A percentile compares a stretch with the other conserved stretches of the same genome.
These are phyloP conservation scores for Pseudomugil gertrudae DNA, from an alignment of 2,797 vertebrate genomes.

Conservation along the genomic window DNA sequence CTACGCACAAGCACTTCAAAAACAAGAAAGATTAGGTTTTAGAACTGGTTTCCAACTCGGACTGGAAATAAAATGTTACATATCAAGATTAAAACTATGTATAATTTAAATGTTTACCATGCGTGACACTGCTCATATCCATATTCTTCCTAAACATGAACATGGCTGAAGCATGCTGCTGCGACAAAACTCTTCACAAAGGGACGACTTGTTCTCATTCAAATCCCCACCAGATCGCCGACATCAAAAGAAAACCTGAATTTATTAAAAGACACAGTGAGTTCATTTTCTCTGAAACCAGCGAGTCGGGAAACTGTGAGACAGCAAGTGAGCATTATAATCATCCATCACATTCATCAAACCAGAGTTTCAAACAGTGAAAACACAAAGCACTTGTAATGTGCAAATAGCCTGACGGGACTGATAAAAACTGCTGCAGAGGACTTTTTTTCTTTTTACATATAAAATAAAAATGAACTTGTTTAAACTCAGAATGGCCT, in stretches of 20 bases:
- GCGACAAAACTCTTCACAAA: background rate
- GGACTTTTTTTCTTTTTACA: background rate
- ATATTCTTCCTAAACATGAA: background rate
- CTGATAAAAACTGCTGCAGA: background rate
- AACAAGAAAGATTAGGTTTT: background rate
- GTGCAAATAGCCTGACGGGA: background rate
- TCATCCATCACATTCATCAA: background rate
- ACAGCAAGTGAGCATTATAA: background rate
- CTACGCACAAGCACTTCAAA: background rate
- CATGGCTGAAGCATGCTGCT: background rate
- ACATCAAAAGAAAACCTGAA: background rate
- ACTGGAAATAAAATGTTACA: no score
- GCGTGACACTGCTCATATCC: background rate
- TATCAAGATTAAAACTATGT: no score
- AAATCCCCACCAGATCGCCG: background rate
- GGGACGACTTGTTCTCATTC: background rate
- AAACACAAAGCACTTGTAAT: background rate
- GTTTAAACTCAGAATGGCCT: background rate
- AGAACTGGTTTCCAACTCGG: background rate
- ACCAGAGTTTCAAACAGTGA: background rate
- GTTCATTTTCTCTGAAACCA: constrained; percentile 1
- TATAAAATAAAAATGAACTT: background rate
- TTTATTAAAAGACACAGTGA: background rate
- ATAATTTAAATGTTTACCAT: no score
- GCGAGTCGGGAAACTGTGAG: background rate